A percentile compares a stretch with the other conserved stretches of the same genome.
phyloP scores from a whole-genome alignment of 2,888 invertebrate genomes.

The Pteria penguin region DNA sequence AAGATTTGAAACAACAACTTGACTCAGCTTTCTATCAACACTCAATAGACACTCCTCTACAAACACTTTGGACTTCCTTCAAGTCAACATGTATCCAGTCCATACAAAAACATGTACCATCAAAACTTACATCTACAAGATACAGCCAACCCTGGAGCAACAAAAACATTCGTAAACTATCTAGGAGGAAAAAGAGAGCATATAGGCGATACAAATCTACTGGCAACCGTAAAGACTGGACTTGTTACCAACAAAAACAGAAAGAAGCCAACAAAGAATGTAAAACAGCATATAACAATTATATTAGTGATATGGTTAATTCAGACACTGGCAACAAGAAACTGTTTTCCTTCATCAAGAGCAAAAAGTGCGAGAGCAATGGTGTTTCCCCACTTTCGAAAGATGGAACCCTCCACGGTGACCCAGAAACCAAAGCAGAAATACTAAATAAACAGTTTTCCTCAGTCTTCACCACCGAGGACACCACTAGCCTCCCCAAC shows the following conservation, averaged over 20 bases:
- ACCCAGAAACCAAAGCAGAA: background rate
- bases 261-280: no score
- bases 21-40: background rate
- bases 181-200: background rate
- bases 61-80: background rate
- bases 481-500: background rate
- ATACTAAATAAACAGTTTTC: no score
- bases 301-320: background rate
- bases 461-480: no score
- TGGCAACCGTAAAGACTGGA: no score
- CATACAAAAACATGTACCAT: background rate
- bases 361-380: background rate
- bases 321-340: background rate
- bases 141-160: background rate
- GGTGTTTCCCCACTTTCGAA: background rate
- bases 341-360: conserved; percentile 1
- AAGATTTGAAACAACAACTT: background rate
- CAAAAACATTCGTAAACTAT: background rate
- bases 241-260: no score
- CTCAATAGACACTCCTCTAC: background rate
- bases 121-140: background rate
- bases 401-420: background rate
- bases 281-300: background rate
- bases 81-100: background rate
- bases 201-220: background rate